Evolutionary conservation across 1,140 invertebrate genomes (phyloP).

Genomic region (Meloidogyne chitwoodi): DNA sequence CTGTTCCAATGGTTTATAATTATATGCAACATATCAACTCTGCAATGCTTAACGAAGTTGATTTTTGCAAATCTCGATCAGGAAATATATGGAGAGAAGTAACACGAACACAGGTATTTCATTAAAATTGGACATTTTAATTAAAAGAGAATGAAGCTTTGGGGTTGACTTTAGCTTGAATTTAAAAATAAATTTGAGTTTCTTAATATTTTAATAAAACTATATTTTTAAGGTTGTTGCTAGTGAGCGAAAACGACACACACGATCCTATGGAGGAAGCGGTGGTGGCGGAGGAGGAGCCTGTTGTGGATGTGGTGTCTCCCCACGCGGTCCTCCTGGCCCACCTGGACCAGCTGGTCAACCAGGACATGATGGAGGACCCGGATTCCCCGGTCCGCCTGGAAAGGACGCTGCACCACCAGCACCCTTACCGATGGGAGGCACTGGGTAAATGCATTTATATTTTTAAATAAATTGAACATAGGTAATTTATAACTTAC

Average conservation of each 20-base stretch:
- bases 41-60: conserved; percentile 37
- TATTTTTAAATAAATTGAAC: neutral
- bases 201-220: too few relatives aligned
- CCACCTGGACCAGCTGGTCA: conserved; percentile 25
- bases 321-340: conserved; percentile 30
- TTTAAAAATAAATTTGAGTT: too few relatives aligned
- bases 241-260: conserved; percentile 15
- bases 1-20: conserved; percentile 59
- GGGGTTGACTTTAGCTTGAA: too few relatives aligned
- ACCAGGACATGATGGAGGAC: conserved; percentile 14
- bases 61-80: conserved; percentile 37
- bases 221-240: conserved; percentile 6
- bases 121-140: too few relatives aligned
- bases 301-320: conserved; percentile 39
- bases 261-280: conserved; percentile 30
- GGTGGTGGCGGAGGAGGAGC: neutral
- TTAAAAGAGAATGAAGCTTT: neutral
- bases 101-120: conserved; percentile 35
- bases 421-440: neutral
- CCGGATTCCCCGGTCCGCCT: conserved; percentile 2
- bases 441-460: conserved; percentile 1
- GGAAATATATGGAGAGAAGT: conserved; percentile 48
- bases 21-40: conserved; percentile 44
- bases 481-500: neutral
- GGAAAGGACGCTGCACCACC: conserved; percentile 6